These are phyloP conservation scores for Neoniphon sammara DNA, from an alignment of 2,797 vertebrate genomes.

Conservation along the genomic window DNA sequence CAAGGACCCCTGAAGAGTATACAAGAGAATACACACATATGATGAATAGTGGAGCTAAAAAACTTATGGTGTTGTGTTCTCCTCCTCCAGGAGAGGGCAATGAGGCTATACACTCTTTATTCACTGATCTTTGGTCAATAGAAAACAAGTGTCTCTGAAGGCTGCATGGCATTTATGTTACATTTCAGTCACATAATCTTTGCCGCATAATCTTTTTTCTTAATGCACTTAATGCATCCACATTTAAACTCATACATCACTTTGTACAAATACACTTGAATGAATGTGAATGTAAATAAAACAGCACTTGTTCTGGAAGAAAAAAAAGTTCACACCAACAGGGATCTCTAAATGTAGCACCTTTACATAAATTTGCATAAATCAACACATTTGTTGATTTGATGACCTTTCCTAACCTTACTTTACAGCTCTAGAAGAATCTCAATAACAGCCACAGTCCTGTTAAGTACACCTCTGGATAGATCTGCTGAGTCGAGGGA, in stretches of 20 bases:
- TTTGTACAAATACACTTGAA: background rate
- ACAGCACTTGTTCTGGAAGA: no score
- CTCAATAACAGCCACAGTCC: background rate
- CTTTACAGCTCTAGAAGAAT: background rate
- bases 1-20: background rate
- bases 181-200: background rate
- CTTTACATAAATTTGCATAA: background rate
- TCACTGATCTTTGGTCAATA: conserved; percentile 30
- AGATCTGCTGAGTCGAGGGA: conserved; percentile 10
- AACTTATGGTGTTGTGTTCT: conserved; percentile 34
- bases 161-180: conserved; percentile 1
- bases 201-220: background rate
- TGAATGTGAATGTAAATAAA: no score
- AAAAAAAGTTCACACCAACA: no score
- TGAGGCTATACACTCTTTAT: conserved; percentile 44
- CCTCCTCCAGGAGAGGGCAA: conserved; percentile 67
- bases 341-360: background rate
- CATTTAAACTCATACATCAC: background rate
- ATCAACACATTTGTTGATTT: conserved; percentile 4
- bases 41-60: background rate
- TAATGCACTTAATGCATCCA: conserved; percentile 1
- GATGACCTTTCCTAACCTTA: background rate
- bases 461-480: conserved; percentile 23
- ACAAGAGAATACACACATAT: background rate
- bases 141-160: conserved; percentile 4